Percentiles rank a stretch among this genome's conserved stretches.
These are phyloP conservation scores for Entomyzon cyanotis DNA, from an alignment of 2,113 vertebrate genomes.

Conservation along the genomic window DNA sequence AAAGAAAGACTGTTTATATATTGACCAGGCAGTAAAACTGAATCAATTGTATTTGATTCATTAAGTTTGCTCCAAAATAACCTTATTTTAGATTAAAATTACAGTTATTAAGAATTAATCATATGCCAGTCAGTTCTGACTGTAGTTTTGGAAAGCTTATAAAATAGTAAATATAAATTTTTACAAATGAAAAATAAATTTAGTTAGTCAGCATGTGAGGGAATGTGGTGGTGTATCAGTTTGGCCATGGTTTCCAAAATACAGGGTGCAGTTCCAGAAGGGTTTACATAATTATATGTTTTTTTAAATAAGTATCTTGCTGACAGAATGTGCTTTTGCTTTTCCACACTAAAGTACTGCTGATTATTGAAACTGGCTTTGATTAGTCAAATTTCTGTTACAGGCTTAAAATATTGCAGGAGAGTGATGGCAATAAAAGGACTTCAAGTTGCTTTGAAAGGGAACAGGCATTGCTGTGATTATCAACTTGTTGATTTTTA, in stretches of 20 bases:
- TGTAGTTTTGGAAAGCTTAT: background rate
- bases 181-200: background rate
- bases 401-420: background rate
- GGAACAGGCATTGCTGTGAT: background rate
- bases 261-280: background rate
- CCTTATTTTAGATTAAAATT: background rate
- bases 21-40: background rate
- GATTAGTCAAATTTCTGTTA: background rate
- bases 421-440: background rate
- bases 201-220: background rate
- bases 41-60: background rate
- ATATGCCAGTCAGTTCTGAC: background rate
- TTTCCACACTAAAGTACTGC: background rate
- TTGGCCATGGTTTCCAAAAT: background rate
- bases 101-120: background rate
- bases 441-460: background rate
- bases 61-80: background rate
- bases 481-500: background rate
- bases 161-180: background rate
- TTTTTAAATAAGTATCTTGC: background rate
- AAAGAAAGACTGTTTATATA: background rate
- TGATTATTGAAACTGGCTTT: background rate
- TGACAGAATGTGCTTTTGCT: background rate
- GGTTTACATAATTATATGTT: background rate
- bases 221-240: background rate